Evolutionary conservation across 2,113 vertebrate species (phyloP), one percentile per base, ranked within the genome.

Genomic region (Formicarius rufipectus): DNA sequence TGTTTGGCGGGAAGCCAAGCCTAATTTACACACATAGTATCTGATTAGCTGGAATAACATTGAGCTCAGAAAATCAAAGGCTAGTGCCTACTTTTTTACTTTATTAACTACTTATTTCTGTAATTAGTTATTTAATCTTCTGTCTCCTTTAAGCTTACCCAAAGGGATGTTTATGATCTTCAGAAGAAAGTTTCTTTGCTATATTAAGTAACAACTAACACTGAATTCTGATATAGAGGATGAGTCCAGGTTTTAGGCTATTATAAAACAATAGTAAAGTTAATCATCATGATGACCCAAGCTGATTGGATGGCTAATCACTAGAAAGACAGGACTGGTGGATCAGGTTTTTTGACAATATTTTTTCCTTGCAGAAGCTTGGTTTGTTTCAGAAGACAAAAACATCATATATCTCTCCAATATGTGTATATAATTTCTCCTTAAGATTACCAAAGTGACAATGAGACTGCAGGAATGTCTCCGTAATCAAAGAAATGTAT

Each of bases 71-170:
- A 81, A 93, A 84, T 66, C 45, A 86, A 94, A 92, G 37, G 12
- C 18, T 55, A 67, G 10, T 44, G 21, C 3, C 13, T 33, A 28
- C 4, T 3, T 67, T 84, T 83, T 69, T 50, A 64, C 14, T 40
- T 68, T 82, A 85, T 68, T 53, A 63, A 18, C 5, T 72, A 56
- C 8, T 79, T 91, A 55, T 60, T 87, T 82, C 31, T 59, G 8
- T 87, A 73, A 87, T 69, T 27, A 95, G 33, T 62, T 95, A 84
- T 63, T 93, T 81, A 69, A 79, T 93, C 76, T 85, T 92, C 58
- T 87, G 0, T 84, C 89, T 87, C 59, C 25, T 80, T 90, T 80
- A 95, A 87, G 19, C 42, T 93, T 27, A 79, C 44, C 33, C 44
- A 69, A 93, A 93, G 50, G 21, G 53, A 62, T 59, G 19, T 88